These are phyloP conservation scores for Eurypyga helias DNA, from an alignment of 2,113 vertebrate genomes.

Conservation along the genomic window DNA sequence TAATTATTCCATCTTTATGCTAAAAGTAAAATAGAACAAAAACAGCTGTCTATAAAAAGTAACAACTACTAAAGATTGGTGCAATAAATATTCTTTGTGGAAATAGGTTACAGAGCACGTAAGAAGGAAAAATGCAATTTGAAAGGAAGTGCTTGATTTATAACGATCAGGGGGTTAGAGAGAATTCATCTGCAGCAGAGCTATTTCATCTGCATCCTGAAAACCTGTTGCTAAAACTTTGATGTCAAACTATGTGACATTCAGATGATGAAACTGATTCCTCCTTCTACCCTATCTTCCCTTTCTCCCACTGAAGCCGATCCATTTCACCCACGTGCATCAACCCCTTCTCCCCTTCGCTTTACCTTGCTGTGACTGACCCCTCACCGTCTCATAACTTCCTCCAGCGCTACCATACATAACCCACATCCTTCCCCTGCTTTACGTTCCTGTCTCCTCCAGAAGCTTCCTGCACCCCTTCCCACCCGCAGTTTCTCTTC, in stretches of 20 bases:
- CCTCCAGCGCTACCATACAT: background rate
- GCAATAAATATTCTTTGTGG: background rate
- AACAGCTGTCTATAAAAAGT: background rate
- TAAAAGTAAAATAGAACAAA: background rate
- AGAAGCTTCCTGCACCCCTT: background rate
- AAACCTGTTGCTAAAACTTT: background rate
- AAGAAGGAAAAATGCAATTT: background rate
- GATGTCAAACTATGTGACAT: background rate
- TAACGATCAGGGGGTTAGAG: background rate
- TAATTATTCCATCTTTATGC: background rate
- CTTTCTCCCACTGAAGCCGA: background rate
- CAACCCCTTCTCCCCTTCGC: rapidly evolving
- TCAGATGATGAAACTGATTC: background rate
- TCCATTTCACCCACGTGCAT: background rate
- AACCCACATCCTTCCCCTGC: background rate
- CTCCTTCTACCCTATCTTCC: background rate
- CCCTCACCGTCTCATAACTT: background rate
- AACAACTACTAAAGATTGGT: background rate
- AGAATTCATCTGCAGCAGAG: background rate
- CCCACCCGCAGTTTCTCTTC: background rate
- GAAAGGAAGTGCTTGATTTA: constrained; percentile 21
- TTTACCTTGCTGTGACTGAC: background rate
- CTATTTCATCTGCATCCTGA: background rate
- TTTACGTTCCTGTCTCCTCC: background rate
- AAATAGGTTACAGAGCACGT: background rate